Evolutionary conservation across 2,113 vertebrate genomes (phyloP), one percentile per base, ranked within the genome.

Genomic region (Labeo catla): DNA sequence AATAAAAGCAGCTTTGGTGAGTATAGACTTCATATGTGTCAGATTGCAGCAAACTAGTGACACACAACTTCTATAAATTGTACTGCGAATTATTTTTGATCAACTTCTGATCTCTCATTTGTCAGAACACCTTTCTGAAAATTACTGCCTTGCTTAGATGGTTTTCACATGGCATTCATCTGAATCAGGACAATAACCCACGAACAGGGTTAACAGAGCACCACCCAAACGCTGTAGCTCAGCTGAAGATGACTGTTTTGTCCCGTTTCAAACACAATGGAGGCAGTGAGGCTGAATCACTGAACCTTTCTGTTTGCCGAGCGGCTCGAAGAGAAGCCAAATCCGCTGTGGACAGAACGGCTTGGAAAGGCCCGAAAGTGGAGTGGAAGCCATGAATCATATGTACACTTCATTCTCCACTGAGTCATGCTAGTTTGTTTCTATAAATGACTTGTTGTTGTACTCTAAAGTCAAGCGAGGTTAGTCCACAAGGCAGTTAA

Each of bases 241-340:
- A 39, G 39, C 39, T 39, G 39, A 39, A 77, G 16, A 10, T 57
- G 23, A 77, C 28, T 21, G 76, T 61, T 87, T 87, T 84, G 84
- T 77, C 59, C 63, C 23, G 74, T 84, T 76, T 73, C 50, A 72
- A 47, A 72, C 81, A 89, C 85, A 87, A 86, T 74, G 21, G 59
- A 84, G 72, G 34, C 45, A 73, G 19, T 76, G 63, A 72, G 84
- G 78, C 8, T 61, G 72, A 74, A 73, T 89, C 49, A 61, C 86
- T 87, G 81, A 23, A 70, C 45, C 54, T 34, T 84, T 65, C 45
- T 90, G 87, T 87, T 87, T 90, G 76, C 70, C n/a, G 57, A 82
- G 63, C 79, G 72, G 84, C 72, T 83, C 88, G 83, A 49, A 0
- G 39, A 86, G 84, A 84, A 65, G 47, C 49, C n/a, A 61, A 86